phyloP scores from a whole-genome alignment of 1,140 invertebrate species.

The Akabosia matsudoensis region DNA sequence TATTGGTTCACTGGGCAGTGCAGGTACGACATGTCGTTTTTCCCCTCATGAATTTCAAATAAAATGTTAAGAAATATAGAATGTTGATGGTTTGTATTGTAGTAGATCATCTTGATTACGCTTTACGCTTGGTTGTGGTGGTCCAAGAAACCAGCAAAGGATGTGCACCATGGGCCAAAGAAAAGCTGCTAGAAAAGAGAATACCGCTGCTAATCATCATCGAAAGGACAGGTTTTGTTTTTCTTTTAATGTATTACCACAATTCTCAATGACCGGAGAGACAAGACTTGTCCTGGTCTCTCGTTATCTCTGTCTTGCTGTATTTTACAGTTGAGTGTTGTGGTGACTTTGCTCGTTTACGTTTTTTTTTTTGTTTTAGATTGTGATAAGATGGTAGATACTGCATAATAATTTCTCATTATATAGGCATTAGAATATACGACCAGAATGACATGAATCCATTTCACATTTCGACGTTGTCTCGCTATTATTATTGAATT shows the following conservation, averaged over 20 bases:
- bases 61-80: background rate
- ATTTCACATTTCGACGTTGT: slow-evolving; percentile 21
- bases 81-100: too few species aligned
- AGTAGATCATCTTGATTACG: too few species aligned
- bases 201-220: too few species aligned
- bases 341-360: background rate
- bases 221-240: too few species aligned
- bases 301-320: background rate
- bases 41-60: background rate
- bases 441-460: background rate
- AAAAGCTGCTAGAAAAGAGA: too few species aligned
- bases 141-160: too few species aligned
- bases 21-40: background rate
- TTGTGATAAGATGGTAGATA: background rate
- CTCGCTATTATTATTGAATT: background rate
- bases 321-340: background rate
- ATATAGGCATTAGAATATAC: slow-evolving; percentile 1
- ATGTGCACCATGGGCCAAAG: too few species aligned
- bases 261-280: too few species aligned
- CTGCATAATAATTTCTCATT: slow-evolving; percentile 6
- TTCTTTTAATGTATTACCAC: too few species aligned
- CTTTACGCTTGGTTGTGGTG: too few species aligned
- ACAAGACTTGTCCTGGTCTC: background rate
- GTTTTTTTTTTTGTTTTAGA: background rate
- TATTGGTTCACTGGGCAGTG: background rate